Conservation (phyloP, 2,888 invertebrate species). For the Apamea sordens region DNA sequence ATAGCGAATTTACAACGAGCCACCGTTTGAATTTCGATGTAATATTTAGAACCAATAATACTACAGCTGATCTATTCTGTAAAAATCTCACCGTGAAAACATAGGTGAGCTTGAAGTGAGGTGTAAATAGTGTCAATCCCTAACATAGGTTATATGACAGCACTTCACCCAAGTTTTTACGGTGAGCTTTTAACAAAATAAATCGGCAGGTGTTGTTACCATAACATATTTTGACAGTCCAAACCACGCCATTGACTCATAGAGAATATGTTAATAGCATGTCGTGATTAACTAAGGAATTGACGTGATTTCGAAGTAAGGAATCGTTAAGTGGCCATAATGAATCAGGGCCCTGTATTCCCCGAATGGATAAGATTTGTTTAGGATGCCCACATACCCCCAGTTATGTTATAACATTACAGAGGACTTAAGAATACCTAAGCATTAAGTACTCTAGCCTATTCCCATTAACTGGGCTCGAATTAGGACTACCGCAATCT, state of each 20-base stretch:
- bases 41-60: neutral
- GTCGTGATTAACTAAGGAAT: no score
- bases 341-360: neutral
- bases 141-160: neutral
- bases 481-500: neutral
- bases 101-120: neutral
- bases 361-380: neutral
- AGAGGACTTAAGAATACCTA: neutral
- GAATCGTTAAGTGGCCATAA: no score
- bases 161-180: neutral
- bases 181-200: no score
- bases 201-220: neutral
- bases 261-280: no score
- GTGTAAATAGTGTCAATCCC: neutral
- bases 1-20: neutral
- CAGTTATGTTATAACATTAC: neutral
- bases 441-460: neutral
- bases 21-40: neutral
- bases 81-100: neutral
- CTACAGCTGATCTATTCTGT: neutral
- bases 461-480: neutral
- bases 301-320: no score
- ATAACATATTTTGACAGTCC: no score
- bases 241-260: no score
- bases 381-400: neutral